A percentile compares a stretch with the other conserved stretches of the same genome.
phyloP scores from a whole-genome alignment of 2,888 invertebrate species.

The Dusona sp. region DNA sequence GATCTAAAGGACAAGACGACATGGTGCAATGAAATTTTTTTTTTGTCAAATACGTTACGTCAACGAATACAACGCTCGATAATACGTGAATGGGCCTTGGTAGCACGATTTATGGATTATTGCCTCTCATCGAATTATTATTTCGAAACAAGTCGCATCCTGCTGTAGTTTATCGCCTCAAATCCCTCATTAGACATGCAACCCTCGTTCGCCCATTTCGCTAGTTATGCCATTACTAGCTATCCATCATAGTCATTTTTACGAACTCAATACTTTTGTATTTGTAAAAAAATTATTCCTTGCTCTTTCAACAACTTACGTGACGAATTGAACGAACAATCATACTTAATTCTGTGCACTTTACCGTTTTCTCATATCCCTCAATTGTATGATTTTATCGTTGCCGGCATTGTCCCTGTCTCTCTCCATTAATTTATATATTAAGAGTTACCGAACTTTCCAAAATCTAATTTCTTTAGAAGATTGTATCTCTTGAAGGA shows the following conservation, averaged over 20 bases:
- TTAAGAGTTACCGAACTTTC: no score
- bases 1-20: no score
- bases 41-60: no score
- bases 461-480: no score
- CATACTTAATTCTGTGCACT: no score
- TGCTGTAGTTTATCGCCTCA: conserved; percentile 19
- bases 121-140: conserved; percentile 59
- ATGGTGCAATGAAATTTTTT: no score
- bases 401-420: no score
- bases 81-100: conserved; percentile 33
- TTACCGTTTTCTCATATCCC: no score
- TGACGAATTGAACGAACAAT: no score
- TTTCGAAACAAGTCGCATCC: conserved; percentile 52
- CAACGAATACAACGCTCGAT: conserved; percentile 27
- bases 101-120: conserved; percentile 17
- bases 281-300: conserved; percentile 31
- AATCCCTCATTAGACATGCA: conserved; percentile 41
- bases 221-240: background rate
- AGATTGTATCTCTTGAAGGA: no score
- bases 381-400: no score
- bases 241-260: conserved; percentile 52
- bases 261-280: conserved; percentile 16
- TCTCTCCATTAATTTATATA: no score
- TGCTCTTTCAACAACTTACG: background rate
- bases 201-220: conserved; percentile 29